phyloP scores from a whole-genome alignment of 1,140 invertebrate species.

The Grapholita molesta region DNA sequence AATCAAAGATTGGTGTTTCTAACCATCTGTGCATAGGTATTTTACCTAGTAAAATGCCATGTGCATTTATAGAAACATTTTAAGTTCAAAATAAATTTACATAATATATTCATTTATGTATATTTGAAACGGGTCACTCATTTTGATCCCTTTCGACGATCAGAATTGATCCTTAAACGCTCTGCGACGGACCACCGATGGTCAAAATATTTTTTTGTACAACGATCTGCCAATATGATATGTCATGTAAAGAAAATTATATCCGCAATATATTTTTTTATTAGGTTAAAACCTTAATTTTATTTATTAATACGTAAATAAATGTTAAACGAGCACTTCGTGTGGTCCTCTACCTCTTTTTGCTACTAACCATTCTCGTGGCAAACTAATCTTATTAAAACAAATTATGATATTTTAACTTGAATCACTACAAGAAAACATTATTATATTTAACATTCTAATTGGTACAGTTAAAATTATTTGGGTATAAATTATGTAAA shows the following conservation, averaged over 20 bases:
- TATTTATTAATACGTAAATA: neutral
- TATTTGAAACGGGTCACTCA: too few relatives aligned
- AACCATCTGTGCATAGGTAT: conserved; percentile 4
- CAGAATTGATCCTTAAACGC: too few relatives aligned
- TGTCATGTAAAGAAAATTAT: too few relatives aligned
- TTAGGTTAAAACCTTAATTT: too few relatives aligned
- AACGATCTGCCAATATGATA: too few relatives aligned
- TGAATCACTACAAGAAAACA: neutral
- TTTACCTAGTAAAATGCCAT: neutral
- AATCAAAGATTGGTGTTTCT: conserved; percentile 1
- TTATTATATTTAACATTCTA: conserved; percentile 1
- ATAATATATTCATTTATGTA: too few relatives aligned
- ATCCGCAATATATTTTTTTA: too few relatives aligned
- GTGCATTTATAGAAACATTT: conserved; percentile 19
- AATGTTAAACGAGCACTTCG: conserved; percentile 4
- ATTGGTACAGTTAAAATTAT: conserved; percentile 19
- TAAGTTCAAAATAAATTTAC: neutral
- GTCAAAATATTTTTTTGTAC: too few relatives aligned
- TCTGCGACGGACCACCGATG: too few relatives aligned
- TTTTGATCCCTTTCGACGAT: too few relatives aligned
- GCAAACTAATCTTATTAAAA: conserved; percentile 13
- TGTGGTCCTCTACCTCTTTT: conserved; percentile 34
- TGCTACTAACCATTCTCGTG: conserved; percentile 17
- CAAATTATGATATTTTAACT: neutral
- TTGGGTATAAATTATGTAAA: conserved; percentile 27